Evolutionary conservation across 2,113 vertebrate species (phyloP).

Genomic region (Gallinago undulata): DNA sequence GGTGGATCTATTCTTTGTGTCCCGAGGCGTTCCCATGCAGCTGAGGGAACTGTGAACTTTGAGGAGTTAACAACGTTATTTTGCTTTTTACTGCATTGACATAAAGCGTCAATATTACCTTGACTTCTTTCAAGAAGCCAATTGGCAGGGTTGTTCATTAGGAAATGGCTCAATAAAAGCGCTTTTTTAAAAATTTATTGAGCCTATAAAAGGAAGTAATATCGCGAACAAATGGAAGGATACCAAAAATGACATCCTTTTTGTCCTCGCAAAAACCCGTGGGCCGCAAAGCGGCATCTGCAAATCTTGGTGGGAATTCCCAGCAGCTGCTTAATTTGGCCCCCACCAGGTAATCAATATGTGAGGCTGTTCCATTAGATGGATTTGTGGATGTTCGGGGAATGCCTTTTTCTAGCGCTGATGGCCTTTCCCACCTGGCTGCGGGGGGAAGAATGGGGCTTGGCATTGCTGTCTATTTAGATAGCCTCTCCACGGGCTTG

Average conservation of each 20-base stretch:
- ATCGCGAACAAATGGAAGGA: not conserved
- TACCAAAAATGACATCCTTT: not conserved
- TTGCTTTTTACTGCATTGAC: not conserved
- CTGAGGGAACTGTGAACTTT: not conserved
- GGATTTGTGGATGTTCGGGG: not conserved
- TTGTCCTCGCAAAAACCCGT: not conserved
- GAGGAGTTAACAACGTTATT: not conserved
- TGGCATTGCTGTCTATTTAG: not conserved
- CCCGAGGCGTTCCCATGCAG: not conserved
- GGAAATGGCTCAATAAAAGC: slow-evolving; percentile 20
- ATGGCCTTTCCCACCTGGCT: not conserved
- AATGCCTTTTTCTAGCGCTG: not conserved
- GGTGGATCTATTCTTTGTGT: not conserved
- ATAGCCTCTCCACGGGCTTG: not conserved
- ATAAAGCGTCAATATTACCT: not conserved
- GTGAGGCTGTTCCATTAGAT: not conserved
- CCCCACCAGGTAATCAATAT: not conserved
- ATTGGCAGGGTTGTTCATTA: not conserved
- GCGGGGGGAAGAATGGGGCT: rapidly evolving
- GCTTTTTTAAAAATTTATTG: not conserved
- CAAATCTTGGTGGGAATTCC: not conserved
- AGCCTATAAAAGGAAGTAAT: not conserved
- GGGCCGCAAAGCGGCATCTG: rapidly evolving
- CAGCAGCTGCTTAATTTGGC: not conserved
- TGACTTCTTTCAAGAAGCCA: not conserved